Base-by-base conservation (phyloP, 1,140 invertebrate genomes). In the Lepidurus apus region DNA sequence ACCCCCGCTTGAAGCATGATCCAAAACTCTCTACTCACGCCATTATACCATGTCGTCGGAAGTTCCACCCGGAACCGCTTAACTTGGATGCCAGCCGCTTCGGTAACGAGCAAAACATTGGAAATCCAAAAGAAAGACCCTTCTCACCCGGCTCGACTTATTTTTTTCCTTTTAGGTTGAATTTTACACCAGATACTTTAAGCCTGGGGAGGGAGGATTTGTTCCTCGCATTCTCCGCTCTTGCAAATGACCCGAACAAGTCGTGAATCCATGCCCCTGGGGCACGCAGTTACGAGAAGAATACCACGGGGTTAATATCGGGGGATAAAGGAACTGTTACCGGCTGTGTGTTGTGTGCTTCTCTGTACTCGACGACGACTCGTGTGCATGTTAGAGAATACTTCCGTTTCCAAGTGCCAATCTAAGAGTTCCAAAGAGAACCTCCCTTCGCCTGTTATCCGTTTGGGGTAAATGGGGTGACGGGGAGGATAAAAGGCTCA, bases 31-130 rank as follows among this genome's bases (percentile, higher is more conserved):
- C 21, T 65, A 65, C 53, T 65, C 53, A 65, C 53, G 53, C 53
- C 53, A 65, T 65, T 65, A 21, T 13, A 9, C 21, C 53, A 65
- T 21, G 53, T 65, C n/a, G 53, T 65, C 53, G 53, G 13, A 65
- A 65, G 53, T 65, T 65, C 53, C 53, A 65, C 7, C 53, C 53
- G 53, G 53, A 65, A 65, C 53, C 53, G 53, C 53, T 65, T 65
- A 65, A 21, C 53, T 65, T 21, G 53, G 53, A 21, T 65, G 53
- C 53, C 53, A 65, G 53, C 53, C 17, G 53, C 53, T 65, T 21
- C 53, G 53, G n/a, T 65, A 65, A 65, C 53, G 53, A 65, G 53
- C 53, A 21, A 13, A 65, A 65, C 53, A 65, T 65, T 13, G 53
- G 21, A 65, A 65, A 65, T 65, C 53, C 53, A n/a, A 65, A 21